Conservation (phyloP, 2,113 vertebrate genomes). For the Capra hircus region DNA sequence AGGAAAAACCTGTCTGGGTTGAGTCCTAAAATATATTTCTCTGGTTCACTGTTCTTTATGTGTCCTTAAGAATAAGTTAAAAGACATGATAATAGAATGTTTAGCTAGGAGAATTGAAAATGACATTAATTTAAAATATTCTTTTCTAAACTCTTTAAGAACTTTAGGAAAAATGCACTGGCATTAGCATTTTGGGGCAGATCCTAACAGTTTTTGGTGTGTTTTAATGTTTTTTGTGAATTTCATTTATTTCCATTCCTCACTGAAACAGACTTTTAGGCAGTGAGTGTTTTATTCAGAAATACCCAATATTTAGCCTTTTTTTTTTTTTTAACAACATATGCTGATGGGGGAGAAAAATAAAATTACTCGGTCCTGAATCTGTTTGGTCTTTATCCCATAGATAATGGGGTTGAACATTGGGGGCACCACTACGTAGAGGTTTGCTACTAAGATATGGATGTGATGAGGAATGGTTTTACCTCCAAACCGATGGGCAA, state of each 20-base stretch:
- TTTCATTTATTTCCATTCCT: background rate
- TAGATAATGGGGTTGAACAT: conserved; percentile 74
- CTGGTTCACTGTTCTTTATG: background rate
- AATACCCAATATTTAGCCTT: background rate
- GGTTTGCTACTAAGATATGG: conserved; percentile 59
- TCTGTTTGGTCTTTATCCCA: conserved; percentile 64
- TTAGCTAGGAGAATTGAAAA: background rate
- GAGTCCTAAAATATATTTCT: background rate
- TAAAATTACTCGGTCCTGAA: conserved; percentile 24
- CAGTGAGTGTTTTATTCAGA: background rate
- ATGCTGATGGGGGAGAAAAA: background rate
- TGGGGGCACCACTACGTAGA: conserved; percentile 62
- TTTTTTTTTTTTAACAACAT: background rate
- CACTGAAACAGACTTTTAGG: background rate
- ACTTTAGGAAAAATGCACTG: background rate
- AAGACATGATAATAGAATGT: background rate
- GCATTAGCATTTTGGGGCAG: background rate
- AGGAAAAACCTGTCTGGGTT: background rate
- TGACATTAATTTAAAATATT: background rate
- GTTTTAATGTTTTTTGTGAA: background rate
- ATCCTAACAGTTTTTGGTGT: background rate
- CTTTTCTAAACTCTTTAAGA: background rate
- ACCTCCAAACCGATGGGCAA: conserved; percentile 52
- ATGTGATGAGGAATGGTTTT: conserved; percentile 47
- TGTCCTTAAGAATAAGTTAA: background rate